Evolutionary conservation across 2,888 invertebrate genomes (phyloP).

Genomic region (Callyntrura sp.): DNA sequence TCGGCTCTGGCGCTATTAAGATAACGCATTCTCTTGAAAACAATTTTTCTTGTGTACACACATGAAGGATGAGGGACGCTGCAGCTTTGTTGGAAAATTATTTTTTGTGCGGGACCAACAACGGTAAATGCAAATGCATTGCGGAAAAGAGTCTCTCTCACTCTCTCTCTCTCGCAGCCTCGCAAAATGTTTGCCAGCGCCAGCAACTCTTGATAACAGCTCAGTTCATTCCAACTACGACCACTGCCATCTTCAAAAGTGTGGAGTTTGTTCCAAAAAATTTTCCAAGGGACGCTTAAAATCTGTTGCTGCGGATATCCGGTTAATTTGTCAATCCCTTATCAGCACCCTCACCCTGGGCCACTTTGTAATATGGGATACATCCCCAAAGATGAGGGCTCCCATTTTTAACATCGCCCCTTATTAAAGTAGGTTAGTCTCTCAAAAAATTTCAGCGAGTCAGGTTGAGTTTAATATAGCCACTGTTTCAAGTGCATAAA

Average conservation of each 20-base stretch:
- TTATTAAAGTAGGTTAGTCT: constrained; percentile 46
- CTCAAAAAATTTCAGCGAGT: background rate
- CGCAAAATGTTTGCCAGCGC: too few relatives aligned
- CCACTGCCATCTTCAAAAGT: constrained; percentile 16
- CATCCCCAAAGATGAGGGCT: constrained; percentile 15
- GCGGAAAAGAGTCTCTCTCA: too few relatives aligned
- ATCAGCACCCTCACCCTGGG: too few relatives aligned
- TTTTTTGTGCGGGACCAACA: too few relatives aligned
- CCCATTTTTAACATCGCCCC: constrained; percentile 35
- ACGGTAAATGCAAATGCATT: too few relatives aligned
- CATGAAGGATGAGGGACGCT: too few relatives aligned
- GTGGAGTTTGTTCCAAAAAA: too few relatives aligned
- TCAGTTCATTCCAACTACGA: background rate
- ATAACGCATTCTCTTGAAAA: background rate
- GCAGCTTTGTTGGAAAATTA: background rate
- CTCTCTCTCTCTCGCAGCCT: too few relatives aligned
- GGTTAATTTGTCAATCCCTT: background rate
- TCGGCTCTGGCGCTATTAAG: background rate
- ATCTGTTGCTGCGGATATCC: constrained; percentile 67
- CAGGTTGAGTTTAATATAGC: too few relatives aligned
- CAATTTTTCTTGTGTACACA: too few relatives aligned
- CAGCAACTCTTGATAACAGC: constrained; percentile 20
- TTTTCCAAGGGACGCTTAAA: constrained; percentile 1
- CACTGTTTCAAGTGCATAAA: constrained; percentile 7
- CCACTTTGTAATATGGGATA: too few relatives aligned